A percentile compares a stretch with the other conserved stretches of the same genome.
Evolutionary conservation across 2,888 invertebrate genomes (phyloP).

Genomic region (Himalopsyche anomala): DNA sequence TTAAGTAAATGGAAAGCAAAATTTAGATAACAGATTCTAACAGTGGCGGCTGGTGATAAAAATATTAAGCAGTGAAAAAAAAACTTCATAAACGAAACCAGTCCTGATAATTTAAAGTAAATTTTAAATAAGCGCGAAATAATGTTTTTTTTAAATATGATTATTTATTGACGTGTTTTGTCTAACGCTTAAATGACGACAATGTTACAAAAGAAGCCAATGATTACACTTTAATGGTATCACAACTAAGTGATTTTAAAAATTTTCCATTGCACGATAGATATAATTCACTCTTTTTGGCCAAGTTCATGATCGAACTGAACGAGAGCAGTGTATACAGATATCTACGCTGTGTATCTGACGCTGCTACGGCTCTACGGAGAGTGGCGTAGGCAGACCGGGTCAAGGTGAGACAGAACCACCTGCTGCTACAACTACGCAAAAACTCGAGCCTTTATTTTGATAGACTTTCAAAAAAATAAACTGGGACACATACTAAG

Average conservation of each 20-base stretch:
- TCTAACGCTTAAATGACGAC: too few species aligned
- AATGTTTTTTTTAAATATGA: too few species aligned
- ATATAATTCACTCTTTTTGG: slow-evolving; percentile 35
- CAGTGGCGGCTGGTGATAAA: too few species aligned
- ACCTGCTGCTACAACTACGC: slow-evolving; percentile 59
- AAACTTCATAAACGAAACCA: too few species aligned
- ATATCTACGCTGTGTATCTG: background rate
- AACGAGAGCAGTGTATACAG: background rate
- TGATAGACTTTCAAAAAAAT: background rate
- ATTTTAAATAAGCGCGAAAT: too few species aligned
- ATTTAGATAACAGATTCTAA: too few species aligned
- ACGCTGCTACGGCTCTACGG: slow-evolving; percentile 10
- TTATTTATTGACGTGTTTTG: too few species aligned
- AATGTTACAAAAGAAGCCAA: too few species aligned
- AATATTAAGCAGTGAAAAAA: too few species aligned
- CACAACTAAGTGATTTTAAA: background rate
- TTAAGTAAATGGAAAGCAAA: background rate
- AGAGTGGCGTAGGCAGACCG: slow-evolving; percentile 53
- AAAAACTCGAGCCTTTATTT: slow-evolving; percentile 7
- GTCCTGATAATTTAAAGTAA: too few species aligned
- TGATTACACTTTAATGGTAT: background rate
- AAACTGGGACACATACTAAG: background rate
- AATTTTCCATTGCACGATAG: too few species aligned
- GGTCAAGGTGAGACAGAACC: slow-evolving; percentile 63
- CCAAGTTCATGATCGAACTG: slow-evolving; percentile 55